These are phyloP conservation scores for Sylvietta virens DNA, from an alignment of 2,113 vertebrate species.

Conservation along the genomic window DNA sequence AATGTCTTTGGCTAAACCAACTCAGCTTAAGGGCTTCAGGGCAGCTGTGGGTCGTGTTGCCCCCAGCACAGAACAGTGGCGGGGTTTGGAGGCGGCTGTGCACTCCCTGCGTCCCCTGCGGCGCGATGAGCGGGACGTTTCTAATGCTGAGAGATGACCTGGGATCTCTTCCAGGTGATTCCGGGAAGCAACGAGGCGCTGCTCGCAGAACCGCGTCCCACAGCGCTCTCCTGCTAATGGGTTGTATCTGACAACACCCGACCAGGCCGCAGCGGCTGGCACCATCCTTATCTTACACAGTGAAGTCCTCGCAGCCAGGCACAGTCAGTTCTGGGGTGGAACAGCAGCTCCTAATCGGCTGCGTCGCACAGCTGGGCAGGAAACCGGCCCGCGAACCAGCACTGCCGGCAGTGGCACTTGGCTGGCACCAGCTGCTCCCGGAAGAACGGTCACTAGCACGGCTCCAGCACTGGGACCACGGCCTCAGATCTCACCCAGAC, in stretches of 20 bases:
- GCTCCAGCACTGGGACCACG: fast-evolving
- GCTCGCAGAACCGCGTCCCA: not conserved
- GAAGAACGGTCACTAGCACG: fast-evolving
- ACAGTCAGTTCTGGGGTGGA: not conserved
- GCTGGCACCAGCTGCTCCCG: fast-evolving
- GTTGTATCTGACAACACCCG: not conserved
- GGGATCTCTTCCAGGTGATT: not conserved
- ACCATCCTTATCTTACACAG: not conserved
- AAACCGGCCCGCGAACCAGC: not conserved
- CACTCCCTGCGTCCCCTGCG: fast-evolving
- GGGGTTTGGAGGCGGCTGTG: fast-evolving
- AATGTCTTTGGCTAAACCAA: not conserved
- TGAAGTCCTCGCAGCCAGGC: not conserved
- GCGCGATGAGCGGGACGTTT: fast-evolving
- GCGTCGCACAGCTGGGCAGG: not conserved
- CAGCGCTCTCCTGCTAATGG: not conserved
- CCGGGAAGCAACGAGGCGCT: not conserved
- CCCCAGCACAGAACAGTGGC: fast-evolving
- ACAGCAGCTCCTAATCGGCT: not conserved
- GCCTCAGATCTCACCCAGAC: not conserved
- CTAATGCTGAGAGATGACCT: not conserved
- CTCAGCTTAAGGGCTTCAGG: not conserved
- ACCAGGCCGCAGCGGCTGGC: not conserved
- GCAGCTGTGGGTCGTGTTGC: not conserved
- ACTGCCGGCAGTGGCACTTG: not conserved